Base-by-base conservation (phyloP, 2,888 invertebrate genomes). In the Sarcophaga rosellei region DNA sequence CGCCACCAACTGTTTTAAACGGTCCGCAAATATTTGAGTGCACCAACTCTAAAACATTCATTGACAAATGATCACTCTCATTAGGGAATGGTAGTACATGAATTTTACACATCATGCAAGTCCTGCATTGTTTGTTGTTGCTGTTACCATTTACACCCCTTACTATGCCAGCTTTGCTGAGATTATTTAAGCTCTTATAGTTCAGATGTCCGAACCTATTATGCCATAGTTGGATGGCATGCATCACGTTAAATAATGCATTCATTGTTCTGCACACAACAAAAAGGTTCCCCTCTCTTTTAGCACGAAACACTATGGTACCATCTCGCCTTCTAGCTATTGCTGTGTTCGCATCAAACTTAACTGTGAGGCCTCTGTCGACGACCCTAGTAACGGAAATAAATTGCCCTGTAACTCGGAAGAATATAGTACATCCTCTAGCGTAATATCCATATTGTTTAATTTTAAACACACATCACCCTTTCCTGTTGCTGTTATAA, bases 381-480 rank as follows among this genome's bases (percentile, higher is more conserved):
- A 85, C 88, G 11, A 80, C 79, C 83, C 73, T 88, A 53, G 81
- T 81, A 15, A 88, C 88, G 12, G 87, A 88, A 35, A 88, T 81
- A 53, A 88, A 78, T 88, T 88, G 10, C 65, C 72, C 62, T 75
- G 79, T n/a, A 88, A 61, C 57, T 86, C 84, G 68, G 86, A 57
- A 44, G 75, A 83, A 79, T 85, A 86, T 53, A 88, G 65, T 76
- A 88, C 86, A 84, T 88, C 72, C 72, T 87, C 53, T 25, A 86
- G 75, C 17, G 66, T 73, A 61, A 87, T 85, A 61, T 87, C 69
- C 75, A 70, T 21, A 75, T 84, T 85, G 66, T 85, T 84, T 6
- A 79, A 84, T 65, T 79, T 57, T 11, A 85, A 76, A 17, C 61
- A 72, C 72, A 87, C 87, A 77, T 86, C 85, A 86, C 86, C 85